Conservation (phyloP, 1,140 invertebrate species). For the Anoplolepis gracilipes region DNA sequence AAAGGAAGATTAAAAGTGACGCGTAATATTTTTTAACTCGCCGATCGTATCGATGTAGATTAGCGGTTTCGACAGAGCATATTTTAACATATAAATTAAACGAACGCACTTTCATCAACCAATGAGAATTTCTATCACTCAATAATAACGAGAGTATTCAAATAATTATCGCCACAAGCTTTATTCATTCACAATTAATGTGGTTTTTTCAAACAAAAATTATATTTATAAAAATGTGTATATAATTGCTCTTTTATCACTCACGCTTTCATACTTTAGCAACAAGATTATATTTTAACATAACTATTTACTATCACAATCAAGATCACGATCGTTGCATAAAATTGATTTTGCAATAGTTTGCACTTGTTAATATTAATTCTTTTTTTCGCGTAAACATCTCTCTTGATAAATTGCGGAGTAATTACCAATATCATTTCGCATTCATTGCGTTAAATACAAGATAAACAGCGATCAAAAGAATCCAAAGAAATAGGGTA, state of each 20-base stretch:
- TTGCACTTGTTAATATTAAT: background rate
- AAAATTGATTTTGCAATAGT: conserved; percentile 17
- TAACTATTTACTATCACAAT: background rate
- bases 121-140: background rate
- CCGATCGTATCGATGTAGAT: background rate
- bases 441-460: background rate
- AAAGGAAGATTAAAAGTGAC: background rate
- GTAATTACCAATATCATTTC: background rate
- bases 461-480: background rate
- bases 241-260: background rate
- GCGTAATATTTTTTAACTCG: background rate
- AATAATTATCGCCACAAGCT: background rate
- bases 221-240: background rate
- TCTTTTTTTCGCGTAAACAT: background rate
- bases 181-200: no score
- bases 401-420: background rate
- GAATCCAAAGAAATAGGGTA: background rate
- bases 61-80: conserved; percentile 8
- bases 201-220: background rate
- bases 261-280: background rate
- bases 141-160: background rate
- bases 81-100: conserved; percentile 29
- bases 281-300: background rate
- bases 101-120: background rate
- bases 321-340: background rate